Percentiles rank a stretch among this genome's conserved stretches.
phyloP scores from a whole-genome alignment of 2,113 vertebrate genomes.

The Lamprologus tigripictilis region DNA sequence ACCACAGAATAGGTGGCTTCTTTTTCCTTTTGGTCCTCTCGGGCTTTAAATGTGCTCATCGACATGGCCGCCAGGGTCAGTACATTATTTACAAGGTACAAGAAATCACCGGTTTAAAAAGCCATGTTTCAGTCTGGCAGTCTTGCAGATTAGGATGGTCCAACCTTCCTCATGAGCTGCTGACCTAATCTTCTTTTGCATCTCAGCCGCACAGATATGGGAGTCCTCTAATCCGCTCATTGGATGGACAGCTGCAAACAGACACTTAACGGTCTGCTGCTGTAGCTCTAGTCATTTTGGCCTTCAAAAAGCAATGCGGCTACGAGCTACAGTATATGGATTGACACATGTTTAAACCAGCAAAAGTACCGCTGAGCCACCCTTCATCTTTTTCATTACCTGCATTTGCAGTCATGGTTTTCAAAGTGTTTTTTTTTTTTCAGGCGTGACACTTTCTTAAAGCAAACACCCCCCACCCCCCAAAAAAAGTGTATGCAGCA shows the following conservation, averaged over 20 bases:
- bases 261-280: conserved; percentile 21
- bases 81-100: neutral
- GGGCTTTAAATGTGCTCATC: neutral
- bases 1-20: neutral
- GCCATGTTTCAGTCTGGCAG: neutral
- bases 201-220: conserved; percentile 35
- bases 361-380: neutral
- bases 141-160: conserved; percentile 9
- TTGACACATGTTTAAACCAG: conserved; percentile 32
- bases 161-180: conserved; percentile 15
- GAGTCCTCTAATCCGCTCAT: conserved; percentile 37
- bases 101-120: conserved; percentile 31
- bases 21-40: neutral
- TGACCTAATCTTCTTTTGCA: conserved; percentile 48
- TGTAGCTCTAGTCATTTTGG: neutral
- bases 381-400: conserved; percentile 22
- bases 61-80: neutral
- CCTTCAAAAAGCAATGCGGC: conserved; percentile 9
- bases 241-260: conserved; percentile 32
- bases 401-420: neutral
- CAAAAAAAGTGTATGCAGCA: neutral
- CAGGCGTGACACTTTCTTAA: neutral
- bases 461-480: neutral
- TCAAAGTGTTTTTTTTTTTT: neutral
- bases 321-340: neutral